These are phyloP conservation scores for Nyctibius grandis DNA, from an alignment of 2,797 vertebrate species.

Conservation along the genomic window DNA sequence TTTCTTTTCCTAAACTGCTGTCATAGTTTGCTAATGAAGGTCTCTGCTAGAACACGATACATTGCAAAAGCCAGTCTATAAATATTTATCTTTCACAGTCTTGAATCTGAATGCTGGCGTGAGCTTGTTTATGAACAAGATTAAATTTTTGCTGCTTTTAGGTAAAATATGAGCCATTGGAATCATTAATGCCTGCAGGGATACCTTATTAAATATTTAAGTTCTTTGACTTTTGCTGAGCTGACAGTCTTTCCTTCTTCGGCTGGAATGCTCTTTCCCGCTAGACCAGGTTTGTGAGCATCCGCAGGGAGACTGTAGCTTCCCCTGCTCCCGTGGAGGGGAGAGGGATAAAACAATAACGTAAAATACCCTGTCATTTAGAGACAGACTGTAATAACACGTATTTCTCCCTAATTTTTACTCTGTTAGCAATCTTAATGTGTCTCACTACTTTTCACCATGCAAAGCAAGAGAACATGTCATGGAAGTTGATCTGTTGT, in stretches of 20 bases:
- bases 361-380: neutral
- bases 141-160: neutral
- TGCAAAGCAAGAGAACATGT: neutral
- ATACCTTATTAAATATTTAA: neutral
- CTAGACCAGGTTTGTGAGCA: neutral
- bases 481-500: neutral
- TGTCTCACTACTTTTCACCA: neutral
- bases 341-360: neutral
- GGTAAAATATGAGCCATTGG: neutral
- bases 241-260: neutral
- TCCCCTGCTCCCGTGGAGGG: neutral
- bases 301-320: neutral
- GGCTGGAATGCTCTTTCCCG: neutral
- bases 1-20: neutral
- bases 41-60: neutral
- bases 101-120: neutral
- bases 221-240: neutral
- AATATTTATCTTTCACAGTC: neutral
- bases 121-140: neutral
- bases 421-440: neutral
- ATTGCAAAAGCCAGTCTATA: neutral
- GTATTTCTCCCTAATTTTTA: neutral
- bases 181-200: neutral
- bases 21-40: neutral
- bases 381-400: neutral